These are phyloP conservation scores for Hippocampus guttulatus DNA, from an alignment of 2,113 vertebrate genomes.

Conservation along the genomic window DNA sequence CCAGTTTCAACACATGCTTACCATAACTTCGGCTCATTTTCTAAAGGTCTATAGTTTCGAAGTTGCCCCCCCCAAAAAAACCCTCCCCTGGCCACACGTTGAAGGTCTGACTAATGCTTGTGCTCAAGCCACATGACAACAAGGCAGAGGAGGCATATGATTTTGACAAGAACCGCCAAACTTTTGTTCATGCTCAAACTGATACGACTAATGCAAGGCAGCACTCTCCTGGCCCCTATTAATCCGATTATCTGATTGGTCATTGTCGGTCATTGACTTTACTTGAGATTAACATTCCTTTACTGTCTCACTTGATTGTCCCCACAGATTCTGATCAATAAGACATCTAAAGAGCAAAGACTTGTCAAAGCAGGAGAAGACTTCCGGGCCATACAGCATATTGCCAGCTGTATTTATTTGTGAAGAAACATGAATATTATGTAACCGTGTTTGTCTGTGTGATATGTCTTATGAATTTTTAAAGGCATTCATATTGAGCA, in stretches of 20 bases:
- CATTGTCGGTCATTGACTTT: slow-evolving; percentile 48
- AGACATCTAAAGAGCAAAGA: slow-evolving; percentile 17
- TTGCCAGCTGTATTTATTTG: slow-evolving; percentile 1
- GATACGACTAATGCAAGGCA: slow-evolving; percentile 43
- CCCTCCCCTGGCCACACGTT: not conserved
- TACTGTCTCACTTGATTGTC: slow-evolving; percentile 67
- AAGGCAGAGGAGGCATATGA: slow-evolving; percentile 32
- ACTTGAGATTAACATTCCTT: slow-evolving; percentile 68
- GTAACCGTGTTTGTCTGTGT: slow-evolving; percentile 18
- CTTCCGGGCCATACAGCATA: not conserved
- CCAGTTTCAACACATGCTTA: slow-evolving; percentile 31
- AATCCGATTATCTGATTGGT: slow-evolving; percentile 66
- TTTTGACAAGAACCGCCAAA: slow-evolving; percentile 59
- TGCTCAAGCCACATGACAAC: slow-evolving; percentile 30
- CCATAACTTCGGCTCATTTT: slow-evolving; percentile 26
- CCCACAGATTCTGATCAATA: slow-evolving; percentile 53
- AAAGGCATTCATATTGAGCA: slow-evolving; percentile 11
- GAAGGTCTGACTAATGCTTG: slow-evolving; percentile 14
- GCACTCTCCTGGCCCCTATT: slow-evolving; percentile 52
- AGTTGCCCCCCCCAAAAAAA: not conserved
- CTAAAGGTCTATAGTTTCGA: slow-evolving; percentile 9
- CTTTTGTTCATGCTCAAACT: slow-evolving; percentile 52
- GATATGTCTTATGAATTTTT: not conserved
- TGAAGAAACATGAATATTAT: slow-evolving; percentile 20
- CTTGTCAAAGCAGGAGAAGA: slow-evolving; percentile 9